These are phyloP conservation scores for Halichoerus grypus DNA, from an alignment of 2,113 vertebrate genomes.

Conservation along the genomic window DNA sequence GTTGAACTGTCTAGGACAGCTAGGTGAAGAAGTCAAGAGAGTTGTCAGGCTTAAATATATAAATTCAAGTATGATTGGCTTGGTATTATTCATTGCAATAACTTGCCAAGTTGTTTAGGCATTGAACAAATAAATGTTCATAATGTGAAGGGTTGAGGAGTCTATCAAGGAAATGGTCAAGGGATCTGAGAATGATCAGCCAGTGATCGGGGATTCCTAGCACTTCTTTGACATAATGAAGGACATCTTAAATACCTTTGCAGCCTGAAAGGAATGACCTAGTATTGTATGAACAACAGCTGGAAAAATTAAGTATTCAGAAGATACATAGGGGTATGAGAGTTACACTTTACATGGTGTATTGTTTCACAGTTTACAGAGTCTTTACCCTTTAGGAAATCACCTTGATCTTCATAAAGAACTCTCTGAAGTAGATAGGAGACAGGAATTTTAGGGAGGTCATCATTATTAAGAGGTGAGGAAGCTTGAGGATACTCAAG, in stretches of 20 bases:
- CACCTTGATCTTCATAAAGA: slow-evolving; percentile 24
- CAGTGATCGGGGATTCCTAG: not conserved
- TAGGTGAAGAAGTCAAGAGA: slow-evolving; percentile 17
- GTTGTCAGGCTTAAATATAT: not conserved
- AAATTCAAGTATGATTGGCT: slow-evolving; percentile 1
- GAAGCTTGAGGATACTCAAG: not conserved
- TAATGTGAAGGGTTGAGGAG: not conserved
- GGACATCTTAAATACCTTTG: slow-evolving; percentile 21
- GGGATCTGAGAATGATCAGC: not conserved
- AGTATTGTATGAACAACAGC: slow-evolving; percentile 35
- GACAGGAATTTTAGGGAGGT: not conserved
- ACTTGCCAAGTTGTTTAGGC: not conserved
- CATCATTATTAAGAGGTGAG: not conserved
- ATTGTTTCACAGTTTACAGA: slow-evolving; percentile 6
- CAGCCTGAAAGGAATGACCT: not conserved
- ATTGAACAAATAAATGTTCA: not conserved
- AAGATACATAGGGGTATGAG: not conserved
- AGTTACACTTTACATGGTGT: not conserved
- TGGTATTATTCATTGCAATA: not conserved
- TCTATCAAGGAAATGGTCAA: not conserved
- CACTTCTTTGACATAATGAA: not conserved
- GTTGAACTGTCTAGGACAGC: not conserved
- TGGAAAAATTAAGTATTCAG: slow-evolving; percentile 13
- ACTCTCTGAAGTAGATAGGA: not conserved
- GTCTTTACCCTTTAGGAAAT: not conserved